These are phyloP conservation scores for Sanderia malayensis DNA, from an alignment of 30 jellyfish, hydroid and myxozoan species.

Conservation along the genomic window DNA sequence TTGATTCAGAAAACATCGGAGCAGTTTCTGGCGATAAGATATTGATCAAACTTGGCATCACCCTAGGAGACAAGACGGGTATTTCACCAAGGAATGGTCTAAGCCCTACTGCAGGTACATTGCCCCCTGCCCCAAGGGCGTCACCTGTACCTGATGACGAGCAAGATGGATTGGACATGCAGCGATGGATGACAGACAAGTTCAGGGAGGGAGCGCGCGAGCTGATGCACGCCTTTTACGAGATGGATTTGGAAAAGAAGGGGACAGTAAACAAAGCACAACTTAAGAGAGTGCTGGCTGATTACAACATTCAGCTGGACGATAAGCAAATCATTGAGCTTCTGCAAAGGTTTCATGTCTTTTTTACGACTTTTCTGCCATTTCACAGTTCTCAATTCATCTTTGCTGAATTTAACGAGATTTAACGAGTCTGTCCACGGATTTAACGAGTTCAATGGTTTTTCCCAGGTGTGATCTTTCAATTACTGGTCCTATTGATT, in stretches of 20 bases:
- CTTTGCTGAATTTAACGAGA: too few species aligned
- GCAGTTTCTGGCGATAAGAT: slow-evolving; percentile 53
- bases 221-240: slow-evolving; percentile 67
- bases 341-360: slow-evolving; percentile 57
- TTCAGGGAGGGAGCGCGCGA: slow-evolving; percentile 75
- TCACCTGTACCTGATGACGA: slow-evolving; percentile 29
- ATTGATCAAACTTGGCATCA: slow-evolving; percentile 44
- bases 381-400: too few species aligned
- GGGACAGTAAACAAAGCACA: slow-evolving; percentile 56
- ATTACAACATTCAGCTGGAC: slow-evolving; percentile 54
- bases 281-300: slow-evolving; percentile 59
- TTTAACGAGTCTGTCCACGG: too few species aligned
- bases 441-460: neutral
- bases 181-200: slow-evolving; percentile 51
- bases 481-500: slow-evolving; percentile 45
- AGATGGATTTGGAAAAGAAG: slow-evolving; percentile 54
- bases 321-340: slow-evolving; percentile 40
- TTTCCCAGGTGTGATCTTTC: slow-evolving; percentile 57
- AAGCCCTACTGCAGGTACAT: slow-evolving; percentile 21
- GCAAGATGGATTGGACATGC: slow-evolving; percentile 30
- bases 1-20: slow-evolving; percentile 67
- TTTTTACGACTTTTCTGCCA: too few species aligned
- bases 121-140: too few species aligned
- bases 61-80: slow-evolving; percentile 10
- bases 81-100: slow-evolving; percentile 9